A percentile compares a stretch with the other conserved stretches of the same genome.
phyloP scores from a whole-genome alignment of 2,113 vertebrate species.

The Dasyprocta punctata region DNA sequence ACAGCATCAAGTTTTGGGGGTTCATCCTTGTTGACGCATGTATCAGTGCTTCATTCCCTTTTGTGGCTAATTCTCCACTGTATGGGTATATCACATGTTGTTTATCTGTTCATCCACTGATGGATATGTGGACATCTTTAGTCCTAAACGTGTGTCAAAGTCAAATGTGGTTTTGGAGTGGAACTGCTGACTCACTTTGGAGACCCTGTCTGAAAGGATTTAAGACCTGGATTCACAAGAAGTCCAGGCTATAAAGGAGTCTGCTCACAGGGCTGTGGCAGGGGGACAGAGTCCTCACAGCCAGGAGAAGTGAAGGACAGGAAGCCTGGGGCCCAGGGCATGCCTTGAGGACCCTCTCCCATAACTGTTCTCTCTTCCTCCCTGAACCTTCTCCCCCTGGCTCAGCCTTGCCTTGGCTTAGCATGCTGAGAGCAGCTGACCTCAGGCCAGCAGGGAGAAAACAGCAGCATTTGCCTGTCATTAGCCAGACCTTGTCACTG shows the following conservation, averaged over 20 bases:
- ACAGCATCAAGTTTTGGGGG: neutral
- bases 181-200: neutral
- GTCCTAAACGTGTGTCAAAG: neutral
- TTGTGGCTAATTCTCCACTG: neutral
- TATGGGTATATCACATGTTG: no score
- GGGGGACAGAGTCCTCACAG: neutral
- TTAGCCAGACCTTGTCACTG: neutral
- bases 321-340: neutral
- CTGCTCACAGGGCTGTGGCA: neutral
- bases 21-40: no score
- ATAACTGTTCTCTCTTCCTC: neutral
- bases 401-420: neutral
- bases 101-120: neutral
- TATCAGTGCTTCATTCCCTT: neutral
- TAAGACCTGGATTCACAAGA: neutral
- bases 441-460: neutral
- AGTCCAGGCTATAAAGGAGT: neutral
- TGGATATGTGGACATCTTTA: neutral
- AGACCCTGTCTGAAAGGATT: neutral
- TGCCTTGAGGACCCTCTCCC: neutral
- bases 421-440: neutral
- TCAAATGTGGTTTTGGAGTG: neutral
- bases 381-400: neutral
- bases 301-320: no score
- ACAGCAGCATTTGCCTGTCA: rapidly evolving